Evolutionary conservation across 2,888 invertebrate species (phyloP).

Genomic region (Acronicta psi): DNA sequence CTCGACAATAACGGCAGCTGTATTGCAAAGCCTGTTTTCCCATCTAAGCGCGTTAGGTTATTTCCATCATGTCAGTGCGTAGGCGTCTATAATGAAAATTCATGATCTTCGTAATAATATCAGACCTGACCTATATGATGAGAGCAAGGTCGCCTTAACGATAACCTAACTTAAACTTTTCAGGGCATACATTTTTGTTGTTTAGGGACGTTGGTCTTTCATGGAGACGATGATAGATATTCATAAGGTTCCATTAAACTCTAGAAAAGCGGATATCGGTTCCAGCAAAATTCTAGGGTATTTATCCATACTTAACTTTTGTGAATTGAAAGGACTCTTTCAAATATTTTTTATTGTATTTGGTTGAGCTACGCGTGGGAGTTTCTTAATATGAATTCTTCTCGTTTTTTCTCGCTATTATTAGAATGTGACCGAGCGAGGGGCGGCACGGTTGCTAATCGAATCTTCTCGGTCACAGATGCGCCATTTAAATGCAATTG

Average conservation of each 20-base stretch:
- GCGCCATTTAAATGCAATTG: constrained; percentile 53
- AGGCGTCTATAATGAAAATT: constrained; percentile 29
- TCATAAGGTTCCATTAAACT: not conserved
- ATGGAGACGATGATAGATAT: not conserved
- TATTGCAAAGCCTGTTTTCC: constrained; percentile 42
- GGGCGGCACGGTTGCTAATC: constrained; percentile 42
- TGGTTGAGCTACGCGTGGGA: constrained; percentile 33
- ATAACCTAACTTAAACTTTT: constrained; percentile 43
- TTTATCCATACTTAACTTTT: constrained; percentile 11
- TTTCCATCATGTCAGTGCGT: constrained; percentile 13
- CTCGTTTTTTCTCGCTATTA: constrained; percentile 66
- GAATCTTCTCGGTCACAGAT: constrained; percentile 59
- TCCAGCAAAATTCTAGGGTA: constrained; percentile 1
- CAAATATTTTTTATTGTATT: constrained; percentile 19
- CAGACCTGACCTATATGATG: constrained; percentile 4
- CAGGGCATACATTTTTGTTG: constrained; percentile 6
- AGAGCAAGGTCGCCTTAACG: constrained; percentile 22
- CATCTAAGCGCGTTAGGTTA: constrained; percentile 20
- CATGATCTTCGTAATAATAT: constrained; percentile 25
- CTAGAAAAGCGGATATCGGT: not conserved
- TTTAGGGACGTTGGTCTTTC: constrained; percentile 4
- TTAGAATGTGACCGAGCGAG: constrained; percentile 65
- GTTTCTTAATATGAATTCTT: constrained; percentile 60
- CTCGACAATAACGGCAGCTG: constrained; percentile 49
- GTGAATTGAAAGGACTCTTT: constrained; percentile 7